Base-by-base conservation (phyloP, 2,113 vertebrate species). In the Accipiter cooperii region DNA sequence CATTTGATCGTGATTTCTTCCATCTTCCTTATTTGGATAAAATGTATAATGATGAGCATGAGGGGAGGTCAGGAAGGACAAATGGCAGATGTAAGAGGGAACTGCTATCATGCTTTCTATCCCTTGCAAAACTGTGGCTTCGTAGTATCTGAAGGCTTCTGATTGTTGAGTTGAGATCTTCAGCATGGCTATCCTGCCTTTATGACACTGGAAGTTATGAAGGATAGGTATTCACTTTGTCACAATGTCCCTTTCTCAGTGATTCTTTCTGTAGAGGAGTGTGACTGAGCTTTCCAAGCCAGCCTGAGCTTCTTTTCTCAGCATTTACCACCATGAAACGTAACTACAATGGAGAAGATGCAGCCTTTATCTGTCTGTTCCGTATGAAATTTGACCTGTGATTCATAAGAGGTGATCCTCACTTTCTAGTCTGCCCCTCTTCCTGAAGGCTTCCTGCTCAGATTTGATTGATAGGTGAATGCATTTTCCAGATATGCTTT, bases 401-500 rank as follows among this genome's bases (percentile, higher is more conserved):
- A 82, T 69, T 84, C 28, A 2, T 89, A 76, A 54, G 36, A 75
- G 16, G 3, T 25, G 18, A 80, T 54, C 13, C 8, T 60, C 65
- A 31, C 84, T 90, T 93, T 84, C 51, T 38, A 42, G 6, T 64
- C 33, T 91, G 25, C 15, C 49, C 6, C 6, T 71, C n/a, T 90
- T 92, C 54, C 68, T 71, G 65, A 76, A 94, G 54, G 12, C 17
- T 82, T 82, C 54, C 38, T 73, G 16, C 60, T 85, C 52, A 58
- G 65, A 28, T 68, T 64, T 92, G 36, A 40, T 55, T 88, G 83
- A 85, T 74, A 80, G 46, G 31, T 83, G n/a, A 88, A 93, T 75
- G 42, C 18, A 61, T 83, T 95, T 91, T 96, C 57, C 80, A 94
- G 83, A 94, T 87, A 87, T 9, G n/a, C 12, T 55, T 86, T 92